Conservation (phyloP, 2,888 invertebrate species). For the Choristoneura rosaceana region DNA sequence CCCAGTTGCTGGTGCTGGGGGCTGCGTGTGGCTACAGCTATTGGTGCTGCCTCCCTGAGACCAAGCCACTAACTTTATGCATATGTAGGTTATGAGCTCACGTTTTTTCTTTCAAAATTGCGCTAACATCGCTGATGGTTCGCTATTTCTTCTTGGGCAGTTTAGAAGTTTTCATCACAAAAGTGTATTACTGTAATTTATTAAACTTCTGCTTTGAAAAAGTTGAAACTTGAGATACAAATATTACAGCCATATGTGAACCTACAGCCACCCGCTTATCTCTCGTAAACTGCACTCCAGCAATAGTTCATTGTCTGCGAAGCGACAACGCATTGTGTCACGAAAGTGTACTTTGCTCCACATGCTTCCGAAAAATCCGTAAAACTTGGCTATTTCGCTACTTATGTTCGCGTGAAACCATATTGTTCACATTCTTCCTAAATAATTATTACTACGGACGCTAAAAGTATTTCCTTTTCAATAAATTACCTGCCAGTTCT, state of each 20-base stretch:
- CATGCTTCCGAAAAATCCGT: conserved; percentile 35
- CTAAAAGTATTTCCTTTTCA: not conserved
- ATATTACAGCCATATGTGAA: too few species aligned
- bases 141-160: too few species aligned
- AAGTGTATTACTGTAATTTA: too few species aligned
- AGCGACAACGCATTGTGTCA: conserved; percentile 64
- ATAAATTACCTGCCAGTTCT: not conserved
- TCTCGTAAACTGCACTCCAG: conserved; percentile 43
- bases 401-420: conserved; percentile 7
- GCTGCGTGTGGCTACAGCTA: too few species aligned
- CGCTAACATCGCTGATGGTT: too few species aligned
- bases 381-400: conserved; percentile 26
- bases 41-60: too few species aligned
- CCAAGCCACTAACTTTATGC: too few species aligned
- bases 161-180: too few species aligned
- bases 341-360: conserved; percentile 50
- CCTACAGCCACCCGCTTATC: not conserved
- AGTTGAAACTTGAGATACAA: not conserved
- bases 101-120: too few species aligned
- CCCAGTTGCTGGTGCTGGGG: too few species aligned
- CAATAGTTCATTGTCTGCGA: conserved; percentile 50
- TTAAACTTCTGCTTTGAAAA: too few species aligned
- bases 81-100: too few species aligned
- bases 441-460: not conserved
- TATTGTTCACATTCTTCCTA: not conserved